phyloP scores from a whole-genome alignment of 1,140 invertebrate genomes.

The Solenopsis invicta region DNA sequence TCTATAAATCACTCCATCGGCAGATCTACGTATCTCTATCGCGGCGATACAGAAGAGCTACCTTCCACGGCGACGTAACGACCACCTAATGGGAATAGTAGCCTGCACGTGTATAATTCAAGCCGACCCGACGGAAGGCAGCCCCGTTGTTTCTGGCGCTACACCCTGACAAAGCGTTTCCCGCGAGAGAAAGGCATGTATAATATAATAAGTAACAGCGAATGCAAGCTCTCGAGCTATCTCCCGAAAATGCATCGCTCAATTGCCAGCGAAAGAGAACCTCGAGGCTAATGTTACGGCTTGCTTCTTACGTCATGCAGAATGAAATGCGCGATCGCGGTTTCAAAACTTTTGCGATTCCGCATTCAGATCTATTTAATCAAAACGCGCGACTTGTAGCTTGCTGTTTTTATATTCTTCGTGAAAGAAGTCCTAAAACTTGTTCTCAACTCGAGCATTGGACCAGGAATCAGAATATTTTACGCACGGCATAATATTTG shows the following conservation, averaged over 20 bases:
- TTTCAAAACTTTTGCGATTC: neutral
- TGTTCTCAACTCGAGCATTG: neutral
- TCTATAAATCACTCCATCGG: constrained; percentile 75
- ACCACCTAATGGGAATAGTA: constrained; percentile 71
- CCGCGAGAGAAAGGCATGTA: constrained; percentile 58
- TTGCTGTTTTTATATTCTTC: neutral
- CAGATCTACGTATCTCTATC: constrained; percentile 69
- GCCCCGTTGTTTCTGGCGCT: constrained; percentile 62
- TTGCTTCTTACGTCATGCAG: constrained; percentile 24
- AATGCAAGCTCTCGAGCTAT: constrained; percentile 45
- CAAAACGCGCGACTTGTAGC: neutral
- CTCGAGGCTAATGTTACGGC: constrained; percentile 7
- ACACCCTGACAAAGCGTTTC: constrained; percentile 52
- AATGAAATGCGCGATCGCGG: constrained; percentile 8
- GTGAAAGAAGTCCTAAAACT: neutral
- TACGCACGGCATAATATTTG: neutral
- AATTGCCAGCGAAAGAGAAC: constrained; percentile 17
- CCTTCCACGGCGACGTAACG: constrained; percentile 62
- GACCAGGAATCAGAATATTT: neutral
- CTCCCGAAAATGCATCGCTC: constrained; percentile 53
- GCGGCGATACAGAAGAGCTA: constrained; percentile 46
- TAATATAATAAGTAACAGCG: constrained; percentile 62
- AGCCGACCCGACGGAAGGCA: constrained; percentile 68
- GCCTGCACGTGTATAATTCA: constrained; percentile 70
- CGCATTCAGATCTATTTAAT: neutral